A percentile compares a stretch with the other conserved stretches of the same genome.
phyloP scores from a whole-genome alignment of 2,113 vertebrate genomes.

The Melanocharis versteri region DNA sequence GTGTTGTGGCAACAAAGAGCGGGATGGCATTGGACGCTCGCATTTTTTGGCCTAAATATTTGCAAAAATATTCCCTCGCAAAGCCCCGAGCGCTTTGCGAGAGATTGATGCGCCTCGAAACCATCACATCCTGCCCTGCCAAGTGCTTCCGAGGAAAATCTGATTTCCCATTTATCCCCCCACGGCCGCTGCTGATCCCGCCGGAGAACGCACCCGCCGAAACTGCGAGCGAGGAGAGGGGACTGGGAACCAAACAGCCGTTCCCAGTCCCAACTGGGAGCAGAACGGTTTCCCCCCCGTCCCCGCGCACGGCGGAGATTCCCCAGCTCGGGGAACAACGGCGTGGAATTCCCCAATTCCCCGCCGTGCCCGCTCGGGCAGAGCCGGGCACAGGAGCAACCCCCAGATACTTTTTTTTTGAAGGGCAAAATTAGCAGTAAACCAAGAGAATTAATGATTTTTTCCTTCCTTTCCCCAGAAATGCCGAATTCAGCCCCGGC shows the following conservation, averaged over 20 bases:
- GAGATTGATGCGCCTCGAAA: neutral
- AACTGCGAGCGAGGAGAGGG: neutral
- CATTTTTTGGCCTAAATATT: conserved; percentile 38
- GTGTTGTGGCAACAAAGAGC: conserved; percentile 37
- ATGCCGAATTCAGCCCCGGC: neutral
- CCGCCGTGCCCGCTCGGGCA: neutral
- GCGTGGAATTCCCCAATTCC: neutral
- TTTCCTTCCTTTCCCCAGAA: neutral
- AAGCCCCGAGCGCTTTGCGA: neutral
- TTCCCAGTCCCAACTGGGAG: neutral
- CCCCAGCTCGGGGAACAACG: neutral
- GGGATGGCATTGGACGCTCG: neutral
- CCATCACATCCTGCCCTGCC: neutral
- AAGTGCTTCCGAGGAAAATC: neutral
- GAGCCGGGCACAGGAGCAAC: neutral
- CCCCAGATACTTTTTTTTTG: neutral
- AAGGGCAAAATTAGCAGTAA: neutral
- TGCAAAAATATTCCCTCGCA: neutral
- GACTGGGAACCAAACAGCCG: neutral
- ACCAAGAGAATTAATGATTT: neutral
- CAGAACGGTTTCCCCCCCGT: neutral
- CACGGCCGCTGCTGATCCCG: neutral
- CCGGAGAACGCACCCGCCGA: neutral
- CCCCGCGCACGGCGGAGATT: neutral
- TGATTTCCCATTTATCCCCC: neutral